These are phyloP conservation scores for Noctua janthina DNA, from an alignment of 2,888 invertebrate genomes.

Conservation along the genomic window DNA sequence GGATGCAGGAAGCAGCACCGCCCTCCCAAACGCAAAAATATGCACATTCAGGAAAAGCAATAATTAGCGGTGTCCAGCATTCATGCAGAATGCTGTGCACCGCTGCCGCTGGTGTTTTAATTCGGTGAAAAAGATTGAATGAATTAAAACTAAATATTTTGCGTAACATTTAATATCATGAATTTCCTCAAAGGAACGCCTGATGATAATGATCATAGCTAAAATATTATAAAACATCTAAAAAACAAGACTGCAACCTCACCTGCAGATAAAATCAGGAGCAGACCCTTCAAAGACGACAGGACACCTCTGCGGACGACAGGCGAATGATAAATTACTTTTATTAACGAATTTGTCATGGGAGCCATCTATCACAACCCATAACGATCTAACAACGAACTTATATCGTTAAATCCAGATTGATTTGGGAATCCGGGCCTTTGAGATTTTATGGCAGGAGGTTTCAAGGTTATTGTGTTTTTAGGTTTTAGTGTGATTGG, in stretches of 20 bases:
- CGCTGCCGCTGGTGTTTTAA: too few relatives aligned
- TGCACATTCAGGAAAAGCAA: too few relatives aligned
- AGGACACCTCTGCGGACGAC: constrained; percentile 74
- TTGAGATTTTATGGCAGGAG: constrained; percentile 52
- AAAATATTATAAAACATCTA: not conserved
- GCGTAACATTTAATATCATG: too few relatives aligned
- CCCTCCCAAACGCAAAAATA: too few relatives aligned
- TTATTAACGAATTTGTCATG: constrained; percentile 79
- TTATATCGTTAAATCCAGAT: constrained; percentile 67
- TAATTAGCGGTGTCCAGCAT: too few relatives aligned
- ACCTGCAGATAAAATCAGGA: constrained; percentile 61
- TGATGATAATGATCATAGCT: too few relatives aligned
- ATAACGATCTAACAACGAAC: constrained; percentile 67
- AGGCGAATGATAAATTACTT: constrained; percentile 82
- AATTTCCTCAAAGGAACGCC: not conserved
- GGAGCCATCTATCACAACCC: constrained; percentile 74
- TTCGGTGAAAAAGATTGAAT: too few relatives aligned
- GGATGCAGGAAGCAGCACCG: too few relatives aligned
- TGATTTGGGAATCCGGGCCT: constrained; percentile 59
- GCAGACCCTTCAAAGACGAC: constrained; percentile 61
- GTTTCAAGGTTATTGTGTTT: constrained; percentile 28
- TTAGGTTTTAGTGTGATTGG: constrained; percentile 21
- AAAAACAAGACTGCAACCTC: constrained; percentile 16
- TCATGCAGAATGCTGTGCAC: too few relatives aligned
- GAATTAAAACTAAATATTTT: too few relatives aligned